These are phyloP conservation scores for Pterocles orientalis DNA, from an alignment of 2,113 vertebrate genomes.

Conservation along the genomic window DNA sequence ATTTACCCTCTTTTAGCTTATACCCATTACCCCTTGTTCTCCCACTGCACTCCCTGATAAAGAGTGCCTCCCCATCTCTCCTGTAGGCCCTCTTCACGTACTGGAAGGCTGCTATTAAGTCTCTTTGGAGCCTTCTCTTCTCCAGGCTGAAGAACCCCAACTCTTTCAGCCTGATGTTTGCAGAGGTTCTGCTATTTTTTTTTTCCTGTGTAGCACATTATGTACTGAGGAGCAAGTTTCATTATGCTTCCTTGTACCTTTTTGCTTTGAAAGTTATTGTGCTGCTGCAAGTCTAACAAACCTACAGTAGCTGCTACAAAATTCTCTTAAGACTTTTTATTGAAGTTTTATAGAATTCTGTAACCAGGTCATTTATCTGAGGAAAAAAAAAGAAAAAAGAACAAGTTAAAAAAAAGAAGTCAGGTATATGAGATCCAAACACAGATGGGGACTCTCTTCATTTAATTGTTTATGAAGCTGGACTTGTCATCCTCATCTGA, in stretches of 20 bases:
- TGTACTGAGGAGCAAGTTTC: not conserved
- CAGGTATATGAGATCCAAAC: not conserved
- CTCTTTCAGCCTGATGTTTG: not conserved
- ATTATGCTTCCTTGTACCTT: not conserved
- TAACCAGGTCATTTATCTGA: conserved; percentile 7
- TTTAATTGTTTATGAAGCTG: not conserved
- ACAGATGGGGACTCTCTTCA: not conserved
- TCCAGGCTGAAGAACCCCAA: too few relatives aligned
- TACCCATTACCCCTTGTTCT: too few relatives aligned
- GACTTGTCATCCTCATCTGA: not conserved
- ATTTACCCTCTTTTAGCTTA: too few relatives aligned
- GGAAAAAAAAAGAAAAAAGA: not conserved
- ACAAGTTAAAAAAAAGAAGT: not conserved
- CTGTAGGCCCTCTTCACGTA: too few relatives aligned
- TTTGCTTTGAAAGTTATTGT: conserved; percentile 11
- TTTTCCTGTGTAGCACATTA: not conserved
- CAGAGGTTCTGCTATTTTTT: not conserved
- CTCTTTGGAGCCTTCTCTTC: too few relatives aligned
- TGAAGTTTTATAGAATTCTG: not conserved
- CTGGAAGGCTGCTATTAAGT: too few relatives aligned
- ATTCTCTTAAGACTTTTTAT: conserved; percentile 18
- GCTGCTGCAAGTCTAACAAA: not conserved
- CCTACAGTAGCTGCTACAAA: not conserved
- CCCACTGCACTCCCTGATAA: too few relatives aligned
- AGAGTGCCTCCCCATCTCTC: too few relatives aligned